phyloP scores from a whole-genome alignment of 2,113 vertebrate genomes.

The Scatophagus argus region DNA sequence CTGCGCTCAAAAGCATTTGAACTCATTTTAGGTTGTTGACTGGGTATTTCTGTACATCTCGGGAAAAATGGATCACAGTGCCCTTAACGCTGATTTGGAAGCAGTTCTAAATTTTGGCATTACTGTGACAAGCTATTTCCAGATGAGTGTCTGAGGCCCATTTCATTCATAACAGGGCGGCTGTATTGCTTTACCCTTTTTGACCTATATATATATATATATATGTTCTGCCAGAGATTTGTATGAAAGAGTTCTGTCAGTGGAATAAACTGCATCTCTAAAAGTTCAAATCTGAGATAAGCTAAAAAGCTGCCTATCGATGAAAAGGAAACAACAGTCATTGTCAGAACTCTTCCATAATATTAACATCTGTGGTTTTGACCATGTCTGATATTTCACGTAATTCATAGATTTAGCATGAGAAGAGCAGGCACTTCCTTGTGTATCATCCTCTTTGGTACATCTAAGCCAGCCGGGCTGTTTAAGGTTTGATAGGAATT shows the following conservation, averaged over 20 bases:
- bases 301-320: neutral
- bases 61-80: conserved; percentile 23
- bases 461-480: conserved; percentile 19
- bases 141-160: conserved; percentile 40
- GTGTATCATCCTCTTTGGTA: conserved; percentile 31
- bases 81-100: neutral
- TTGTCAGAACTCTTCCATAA: conserved; percentile 79
- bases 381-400: conserved; percentile 74
- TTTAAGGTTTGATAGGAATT: conserved; percentile 2
- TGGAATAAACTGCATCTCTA: neutral
- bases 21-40: conserved; percentile 22
- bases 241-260: conserved; percentile 78
- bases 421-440: conserved; percentile 59
- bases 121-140: conserved; percentile 24
- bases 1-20: conserved; percentile 32
- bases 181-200: conserved; percentile 53
- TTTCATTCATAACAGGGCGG: conserved; percentile 53
- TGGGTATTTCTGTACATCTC: conserved; percentile 1
- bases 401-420: conserved; percentile 69
- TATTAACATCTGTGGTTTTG: conserved; percentile 65
- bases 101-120: conserved; percentile 7
- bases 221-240: conserved; percentile 60
- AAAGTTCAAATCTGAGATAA: conserved; percentile 1
- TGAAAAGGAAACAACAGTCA: neutral
- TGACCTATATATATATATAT: conserved; percentile 50